Base-by-base conservation (phyloP, 1,140 invertebrate genomes). In the Philotrypesis tridentata region DNA sequence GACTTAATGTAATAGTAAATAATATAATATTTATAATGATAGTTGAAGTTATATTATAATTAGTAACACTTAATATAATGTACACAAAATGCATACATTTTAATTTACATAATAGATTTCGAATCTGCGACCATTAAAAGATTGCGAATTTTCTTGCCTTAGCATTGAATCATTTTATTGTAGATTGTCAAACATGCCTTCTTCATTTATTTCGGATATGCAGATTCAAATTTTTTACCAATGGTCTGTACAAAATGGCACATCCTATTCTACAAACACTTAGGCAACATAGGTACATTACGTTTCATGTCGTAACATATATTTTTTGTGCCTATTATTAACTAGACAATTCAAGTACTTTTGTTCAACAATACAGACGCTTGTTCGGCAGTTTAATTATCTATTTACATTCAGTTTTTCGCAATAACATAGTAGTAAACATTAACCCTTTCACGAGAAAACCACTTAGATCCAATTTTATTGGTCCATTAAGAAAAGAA, bases 161-260 rank as follows among this genome's bases (percentile, higher is more conserved):
- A 37, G 33, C 33, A 37, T 37, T 77, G 14, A 40, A 71, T 77
- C 55, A 75, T 84, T 87, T 78, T 33, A 65, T 55, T 65, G 12
- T 31, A 68, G 67, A n/a, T 65, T 43, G 31, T 78, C 37, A 40
- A 74, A 79, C 8, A 82, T 79, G 75, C 83, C 75, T 81, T 73
- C 80, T 67, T 70, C n/a, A 61, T 81, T 72, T 75, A 77, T 84
- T 80, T 84, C 65, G 70, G 77, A 80, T 83, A 83, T 78, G 83
- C 82, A 70, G 23, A 87, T 83, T 85, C 83, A 71, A 84, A 76
- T 79, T 86, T 70, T 86, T 83, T 85, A 12, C 61, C 37, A 78
- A 78, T 78, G 11, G 23, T 85, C 86, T 89, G 88, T 89, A 90
- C 89, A 91, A 88, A 88, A 91, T 91, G 90, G 90, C 90, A 91